These are phyloP conservation scores for Loxodonta africana DNA, from an alignment of 2,113 vertebrate species.

Conservation along the genomic window DNA sequence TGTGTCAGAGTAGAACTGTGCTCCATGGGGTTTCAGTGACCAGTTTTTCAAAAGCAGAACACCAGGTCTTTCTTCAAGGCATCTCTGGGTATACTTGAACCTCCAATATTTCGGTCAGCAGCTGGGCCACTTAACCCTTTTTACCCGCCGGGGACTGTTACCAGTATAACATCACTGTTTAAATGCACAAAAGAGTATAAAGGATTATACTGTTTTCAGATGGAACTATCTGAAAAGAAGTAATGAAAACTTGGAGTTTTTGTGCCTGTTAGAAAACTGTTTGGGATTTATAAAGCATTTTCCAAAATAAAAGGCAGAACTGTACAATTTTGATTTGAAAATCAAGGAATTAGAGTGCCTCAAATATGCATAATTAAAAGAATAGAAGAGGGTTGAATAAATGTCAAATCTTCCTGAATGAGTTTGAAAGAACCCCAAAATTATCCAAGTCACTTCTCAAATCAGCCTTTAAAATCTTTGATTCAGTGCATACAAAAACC, in stretches of 20 bases:
- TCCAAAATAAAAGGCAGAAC: constrained; percentile 40
- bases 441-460: background rate
- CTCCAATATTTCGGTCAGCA: background rate
- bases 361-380: background rate
- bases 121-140: background rate
- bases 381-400: background rate
- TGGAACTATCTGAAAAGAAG: background rate
- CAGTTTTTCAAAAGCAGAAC: background rate
- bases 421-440: background rate
- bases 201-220: background rate
- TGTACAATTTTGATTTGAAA: background rate
- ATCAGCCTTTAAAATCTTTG: background rate
- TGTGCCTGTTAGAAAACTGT: background rate
- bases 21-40: background rate
- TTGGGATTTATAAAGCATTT: background rate
- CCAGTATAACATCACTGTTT: background rate
- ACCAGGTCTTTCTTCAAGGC: background rate
- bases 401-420: background rate
- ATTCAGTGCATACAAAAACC: background rate
- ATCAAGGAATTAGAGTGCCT: background rate
- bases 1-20: background rate
- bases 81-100: background rate
- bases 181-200: background rate
- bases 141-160: background rate
- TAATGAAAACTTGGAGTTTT: background rate